phyloP scores from a whole-genome alignment of 2,797 vertebrate species.

The Ctenochaetus hawaiiensis region DNA sequence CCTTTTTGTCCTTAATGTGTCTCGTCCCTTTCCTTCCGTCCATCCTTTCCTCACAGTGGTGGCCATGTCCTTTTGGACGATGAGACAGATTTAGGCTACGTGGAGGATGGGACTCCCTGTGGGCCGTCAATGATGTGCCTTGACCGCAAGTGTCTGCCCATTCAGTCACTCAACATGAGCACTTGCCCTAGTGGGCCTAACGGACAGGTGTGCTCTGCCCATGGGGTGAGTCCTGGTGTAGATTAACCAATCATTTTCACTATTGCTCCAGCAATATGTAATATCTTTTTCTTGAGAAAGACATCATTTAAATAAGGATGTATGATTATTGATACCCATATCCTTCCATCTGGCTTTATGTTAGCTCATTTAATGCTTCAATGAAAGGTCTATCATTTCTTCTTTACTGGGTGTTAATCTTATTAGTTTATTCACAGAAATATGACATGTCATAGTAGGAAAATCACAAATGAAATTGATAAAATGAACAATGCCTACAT shows the following conservation, averaged over 20 bases:
- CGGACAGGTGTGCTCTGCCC: conserved; percentile 94
- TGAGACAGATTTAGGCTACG: conserved; percentile 96
- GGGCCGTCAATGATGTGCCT: conserved; percentile 99
- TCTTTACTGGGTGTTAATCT: too few species aligned
- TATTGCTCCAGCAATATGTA: not conserved
- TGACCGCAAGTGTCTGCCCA: conserved; percentile 97
- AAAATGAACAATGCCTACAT: too few species aligned
- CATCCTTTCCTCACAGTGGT: conserved; percentile 84
- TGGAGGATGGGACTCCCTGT: conserved; percentile 97
- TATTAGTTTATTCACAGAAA: too few species aligned
- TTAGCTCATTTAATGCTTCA: too few species aligned
- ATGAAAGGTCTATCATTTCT: too few species aligned
- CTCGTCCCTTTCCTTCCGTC: conserved; percentile 7
- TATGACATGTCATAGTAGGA: too few species aligned
- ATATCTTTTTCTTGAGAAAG: not conserved
- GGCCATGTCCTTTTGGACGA: conserved; percentile 97
- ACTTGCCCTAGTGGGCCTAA: conserved; percentile 93
- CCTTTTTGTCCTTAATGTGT: not conserved
- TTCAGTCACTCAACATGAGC: conserved; percentile 97
- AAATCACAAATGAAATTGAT: too few species aligned
- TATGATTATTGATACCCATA: not conserved
- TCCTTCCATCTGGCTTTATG: not conserved
- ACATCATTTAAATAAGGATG: not conserved
- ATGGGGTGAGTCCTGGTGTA: conserved; percentile 91
- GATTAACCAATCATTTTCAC: not conserved